A percentile compares a stretch with the other conserved stretches of the same genome.
Conservation (phyloP, 2,797 vertebrate species). For the Calcarius lapponicus region DNA sequence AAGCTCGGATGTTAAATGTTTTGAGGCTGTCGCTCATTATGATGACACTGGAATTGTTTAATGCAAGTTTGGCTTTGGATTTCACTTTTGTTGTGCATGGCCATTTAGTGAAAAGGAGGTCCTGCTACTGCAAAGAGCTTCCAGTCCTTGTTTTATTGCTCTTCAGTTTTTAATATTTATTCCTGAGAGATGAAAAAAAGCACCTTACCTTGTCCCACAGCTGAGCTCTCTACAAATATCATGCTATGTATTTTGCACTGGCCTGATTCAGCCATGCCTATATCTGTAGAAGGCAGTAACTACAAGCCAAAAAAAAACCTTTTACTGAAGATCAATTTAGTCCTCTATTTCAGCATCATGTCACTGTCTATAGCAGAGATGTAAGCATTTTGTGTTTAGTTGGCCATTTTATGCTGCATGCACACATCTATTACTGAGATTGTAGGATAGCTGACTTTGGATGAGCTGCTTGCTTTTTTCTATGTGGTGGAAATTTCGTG, state of each 20-base stretch:
- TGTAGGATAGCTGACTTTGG: background rate
- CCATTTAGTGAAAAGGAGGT: background rate
- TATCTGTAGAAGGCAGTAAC: background rate
- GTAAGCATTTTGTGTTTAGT: background rate
- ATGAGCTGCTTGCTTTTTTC: background rate
- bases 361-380: background rate
- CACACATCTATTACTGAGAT: background rate
- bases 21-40: background rate
- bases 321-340: background rate
- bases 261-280: background rate
- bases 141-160: background rate
- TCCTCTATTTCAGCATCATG: background rate
- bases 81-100: background rate
- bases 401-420: background rate
- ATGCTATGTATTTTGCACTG: background rate
- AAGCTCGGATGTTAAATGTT: background rate
- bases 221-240: background rate
- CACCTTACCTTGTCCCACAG: background rate
- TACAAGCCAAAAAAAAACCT: background rate
- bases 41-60: background rate
- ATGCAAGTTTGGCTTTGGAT: background rate
- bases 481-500: rapidly evolving
- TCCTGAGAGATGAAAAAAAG: background rate
- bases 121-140: background rate
- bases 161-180: background rate